Base-by-base conservation (phyloP, 2,113 vertebrate species). In the Pagrus major region DNA sequence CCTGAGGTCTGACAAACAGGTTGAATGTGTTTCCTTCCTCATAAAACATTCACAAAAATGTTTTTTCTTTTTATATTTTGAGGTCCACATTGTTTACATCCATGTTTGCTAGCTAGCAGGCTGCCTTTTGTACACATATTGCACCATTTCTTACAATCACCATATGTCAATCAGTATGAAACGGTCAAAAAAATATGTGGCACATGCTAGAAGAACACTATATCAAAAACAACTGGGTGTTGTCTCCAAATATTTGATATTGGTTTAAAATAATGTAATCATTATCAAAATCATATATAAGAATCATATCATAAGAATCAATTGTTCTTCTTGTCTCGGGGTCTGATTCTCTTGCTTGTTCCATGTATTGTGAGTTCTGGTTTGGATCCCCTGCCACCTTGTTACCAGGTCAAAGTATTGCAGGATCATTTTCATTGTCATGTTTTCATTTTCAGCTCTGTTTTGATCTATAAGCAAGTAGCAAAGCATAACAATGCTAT, bases 371-470 rank as follows among this genome's bases (percentile, higher is more conserved):
- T 23, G 18, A 46, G 16, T 70, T 54, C 23, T 65, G 42, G 6
- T 63, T 18, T 27, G 14, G 41, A 29, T n/a, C 20, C 9, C 16
- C 5, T 18, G 42, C 44, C n/a, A 3, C 20, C n/a, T n/a, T n/a
- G n/a, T n/a, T 64, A 35, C 20, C 47, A 61, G n/a, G 47, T 70
- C 41, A 33, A 46, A 66, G 18, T 4, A 29, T 18, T 10, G 18
- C 18, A 6, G 63, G 63, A 31, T 47, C 3, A 49, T n/a, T 65
- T 47, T 9, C 27, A 47, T 33, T 47, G 42, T 15, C 27, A 15
- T 47, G 41, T 31, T 56, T n/a, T 33, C 58, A 60, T 66, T 58
- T 60, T 35, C 68, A 61, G 33, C 46, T 51, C 42, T 9, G 5
- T 51, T 37, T 37, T 46, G 12, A 67, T 52, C 60, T 37, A 59